Evolutionary conservation across 2,888 invertebrate species (phyloP), one percentile per base, ranked within the genome.

Genomic region (Xiphydria camelus): DNA sequence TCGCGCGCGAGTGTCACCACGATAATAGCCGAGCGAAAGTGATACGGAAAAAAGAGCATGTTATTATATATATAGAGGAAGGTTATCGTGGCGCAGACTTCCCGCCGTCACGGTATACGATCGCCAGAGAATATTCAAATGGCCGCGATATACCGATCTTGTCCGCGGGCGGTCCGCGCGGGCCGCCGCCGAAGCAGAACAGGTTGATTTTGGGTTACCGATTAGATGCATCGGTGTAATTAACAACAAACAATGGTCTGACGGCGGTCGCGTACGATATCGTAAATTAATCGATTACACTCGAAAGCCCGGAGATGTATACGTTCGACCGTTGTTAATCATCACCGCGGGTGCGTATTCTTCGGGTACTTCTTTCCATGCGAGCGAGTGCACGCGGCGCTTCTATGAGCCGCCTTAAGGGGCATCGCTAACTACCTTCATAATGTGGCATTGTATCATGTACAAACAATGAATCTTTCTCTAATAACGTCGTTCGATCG

Each of bases 231-330:
- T 61, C 62, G 59, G 50, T 58, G 61, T 67, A 70, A 70, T 70
- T 70, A 70, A 68, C 67, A 61, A 67, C 63, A 68, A 67, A 69
- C 70, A 70, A 70, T 70, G 64, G 60, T 53, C 52, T 54, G 55
- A 51, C 57, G 56, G 53, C 50, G 53, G 50, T 53, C 59, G 50
- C 58, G 52, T 51, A 59, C 55, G 58, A 58, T 64, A 65, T 65
- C 64, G 63, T 60, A 51, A 57, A 66, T 69, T 62, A 64, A 70
- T 68, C 68, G 67, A 66, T 68, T 64, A 64, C 55, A 47, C 50
- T 49, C 52, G 53, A 38, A 32, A 15, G 54, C 57, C 38, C 47
- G 56, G 44, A 59, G 62, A 59, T 10, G 3, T 64, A 61, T 48
- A 47, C 52, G 55, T 41, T 52, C 31, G 51, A 40, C 53, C 41